Conservation (phyloP, 2,888 invertebrate genomes). For the Andrena fulva region DNA sequence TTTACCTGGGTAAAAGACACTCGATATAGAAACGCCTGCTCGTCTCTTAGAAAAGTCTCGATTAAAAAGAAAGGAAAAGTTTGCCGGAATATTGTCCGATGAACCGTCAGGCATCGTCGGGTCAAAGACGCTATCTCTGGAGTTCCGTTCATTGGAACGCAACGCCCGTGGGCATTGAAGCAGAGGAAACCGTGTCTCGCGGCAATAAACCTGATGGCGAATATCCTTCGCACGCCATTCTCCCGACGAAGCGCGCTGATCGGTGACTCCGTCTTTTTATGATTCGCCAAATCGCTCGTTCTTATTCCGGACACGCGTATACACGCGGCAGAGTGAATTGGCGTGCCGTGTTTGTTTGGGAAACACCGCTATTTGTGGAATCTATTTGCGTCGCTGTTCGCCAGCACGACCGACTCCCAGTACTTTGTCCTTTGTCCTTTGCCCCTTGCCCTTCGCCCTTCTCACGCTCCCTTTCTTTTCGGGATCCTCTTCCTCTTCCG, state of each 20-base stretch:
- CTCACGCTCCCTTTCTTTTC: not conserved
- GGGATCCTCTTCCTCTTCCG: not conserved
- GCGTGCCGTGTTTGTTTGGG: conserved; percentile 73
- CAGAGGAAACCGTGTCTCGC: conserved; percentile 20
- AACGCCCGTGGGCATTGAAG: not conserved
- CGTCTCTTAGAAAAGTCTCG: too few relatives aligned
- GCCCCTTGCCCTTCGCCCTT: not conserved
- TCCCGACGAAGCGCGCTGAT: not conserved
- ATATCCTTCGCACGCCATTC: not conserved
- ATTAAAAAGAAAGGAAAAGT: not conserved
- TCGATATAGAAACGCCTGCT: not conserved
- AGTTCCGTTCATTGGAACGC: not conserved
- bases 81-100: conserved; percentile 2
- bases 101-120: conserved; percentile 31
- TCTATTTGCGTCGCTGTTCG: conserved; percentile 74
- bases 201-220: not conserved
- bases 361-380: conserved; percentile 76
- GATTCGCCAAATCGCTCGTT: conserved; percentile 76
- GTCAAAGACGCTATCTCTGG: conserved; percentile 55
- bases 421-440: conserved; percentile 27
- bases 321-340: conserved; percentile 76
- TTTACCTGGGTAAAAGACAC: not conserved
- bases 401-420: conserved; percentile 5
- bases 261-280: conserved; percentile 46
- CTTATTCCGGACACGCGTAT: conserved; percentile 77